Percentiles rank a stretch among this genome's conserved stretches.
phyloP scores from a whole-genome alignment of 1,140 invertebrate species.

The Macrobrachium nipponense region DNA sequence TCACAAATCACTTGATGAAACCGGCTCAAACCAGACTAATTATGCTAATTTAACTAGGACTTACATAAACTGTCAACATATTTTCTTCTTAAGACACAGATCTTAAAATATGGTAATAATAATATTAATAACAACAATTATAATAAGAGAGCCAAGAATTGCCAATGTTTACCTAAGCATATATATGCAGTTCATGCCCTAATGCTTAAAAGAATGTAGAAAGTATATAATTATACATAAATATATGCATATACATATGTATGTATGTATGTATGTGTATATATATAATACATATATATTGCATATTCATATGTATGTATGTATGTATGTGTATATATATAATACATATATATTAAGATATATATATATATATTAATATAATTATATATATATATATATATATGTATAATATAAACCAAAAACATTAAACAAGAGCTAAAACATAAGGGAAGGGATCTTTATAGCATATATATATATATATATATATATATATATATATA shows the following conservation, averaged over 20 bases:
- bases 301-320: background rate
- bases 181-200: background rate
- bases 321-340: background rate
- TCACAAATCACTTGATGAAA: no score
- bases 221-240: background rate
- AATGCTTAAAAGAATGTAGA: background rate
- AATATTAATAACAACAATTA: no score
- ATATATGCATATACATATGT: background rate
- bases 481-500: slow-evolving; percentile 1
- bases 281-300: background rate
- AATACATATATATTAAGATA: background rate
- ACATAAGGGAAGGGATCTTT: background rate
- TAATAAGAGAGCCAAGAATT: no score
- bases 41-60: no score
- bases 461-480: background rate
- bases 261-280: background rate
- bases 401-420: background rate
- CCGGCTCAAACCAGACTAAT: no score
- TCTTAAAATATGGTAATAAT: no score
- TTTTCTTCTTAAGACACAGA: no score
- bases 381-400: background rate
- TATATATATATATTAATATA: background rate
- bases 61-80: no score
- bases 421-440: no score
- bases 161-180: background rate